A percentile compares a stretch with the other conserved stretches of the same genome.
These are phyloP conservation scores for Cryptotis parvus DNA, from an alignment of 2,113 vertebrate genomes.

Conservation along the genomic window DNA sequence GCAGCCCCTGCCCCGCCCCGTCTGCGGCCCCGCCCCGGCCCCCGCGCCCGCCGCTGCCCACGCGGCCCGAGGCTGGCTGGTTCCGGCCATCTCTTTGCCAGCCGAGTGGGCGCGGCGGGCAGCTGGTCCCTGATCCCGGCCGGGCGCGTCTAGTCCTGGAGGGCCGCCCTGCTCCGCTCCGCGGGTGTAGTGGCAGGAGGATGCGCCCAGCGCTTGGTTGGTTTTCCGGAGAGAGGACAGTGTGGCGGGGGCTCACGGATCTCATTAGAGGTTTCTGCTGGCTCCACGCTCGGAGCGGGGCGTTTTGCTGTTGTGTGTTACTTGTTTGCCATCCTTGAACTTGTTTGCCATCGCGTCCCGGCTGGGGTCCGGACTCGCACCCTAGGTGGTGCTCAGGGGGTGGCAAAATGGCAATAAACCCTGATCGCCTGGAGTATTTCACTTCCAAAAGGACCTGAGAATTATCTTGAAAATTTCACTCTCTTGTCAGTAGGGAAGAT, in stretches of 20 bases:
- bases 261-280: neutral
- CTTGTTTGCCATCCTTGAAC: constrained; percentile 22
- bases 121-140: accelerated
- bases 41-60: neutral
- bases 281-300: neutral
- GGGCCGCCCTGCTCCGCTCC: accelerated
- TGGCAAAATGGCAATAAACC: neutral
- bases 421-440: neutral
- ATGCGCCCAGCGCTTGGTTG: neutral
- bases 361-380: neutral
- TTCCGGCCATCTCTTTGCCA: accelerated
- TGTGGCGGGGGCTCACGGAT: accelerated
- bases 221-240: accelerated
- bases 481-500: constrained; percentile 16
- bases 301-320: constrained; percentile 3
- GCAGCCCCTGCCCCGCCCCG: constrained; percentile 60
- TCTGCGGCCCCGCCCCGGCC: constrained; percentile 57
- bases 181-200: neutral
- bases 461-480: neutral
- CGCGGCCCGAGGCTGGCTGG: accelerated
- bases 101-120: neutral
- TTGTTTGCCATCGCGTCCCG: neutral
- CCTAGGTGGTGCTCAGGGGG: neutral
- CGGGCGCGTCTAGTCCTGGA: accelerated
- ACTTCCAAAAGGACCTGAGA: neutral